phyloP scores from a whole-genome alignment of 2,113 vertebrate species.

The Haemorhous mexicanus region DNA sequence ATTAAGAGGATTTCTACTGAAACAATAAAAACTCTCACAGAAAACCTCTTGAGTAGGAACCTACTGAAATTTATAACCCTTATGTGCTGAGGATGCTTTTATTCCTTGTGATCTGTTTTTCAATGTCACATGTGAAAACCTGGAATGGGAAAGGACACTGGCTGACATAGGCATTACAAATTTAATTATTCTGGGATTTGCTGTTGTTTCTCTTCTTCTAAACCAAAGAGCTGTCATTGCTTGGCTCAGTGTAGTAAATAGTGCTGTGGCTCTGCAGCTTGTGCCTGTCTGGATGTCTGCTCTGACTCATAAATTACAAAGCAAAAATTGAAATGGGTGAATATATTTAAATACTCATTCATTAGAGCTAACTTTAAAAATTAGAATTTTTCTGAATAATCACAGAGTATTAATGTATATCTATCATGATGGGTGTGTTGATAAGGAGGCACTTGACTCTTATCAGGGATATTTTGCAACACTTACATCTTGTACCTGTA shows the following conservation, averaged over 20 bases:
- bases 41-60: neutral
- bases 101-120: neutral
- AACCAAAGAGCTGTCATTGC: conserved; percentile 15
- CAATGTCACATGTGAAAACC: neutral
- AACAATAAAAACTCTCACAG: neutral
- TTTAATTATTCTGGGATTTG: conserved; percentile 22
- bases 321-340: neutral
- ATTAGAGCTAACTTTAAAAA: neutral
- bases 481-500: neutral
- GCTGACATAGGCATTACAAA: neutral
- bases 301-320: conserved; percentile 26
- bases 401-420: neutral
- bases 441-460: neutral
- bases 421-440: neutral
- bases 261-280: neutral
- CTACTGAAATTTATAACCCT: neutral
- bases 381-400: neutral
- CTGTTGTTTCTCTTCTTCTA: conserved; percentile 46
- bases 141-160: neutral
- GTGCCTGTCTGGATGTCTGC: neutral
- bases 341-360: conserved; percentile 19
- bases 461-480: neutral
- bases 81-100: neutral
- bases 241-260: neutral
- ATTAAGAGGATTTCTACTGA: neutral